These are phyloP conservation scores for Willisornis vidua DNA, from an alignment of 2,113 vertebrate genomes.

Conservation along the genomic window DNA sequence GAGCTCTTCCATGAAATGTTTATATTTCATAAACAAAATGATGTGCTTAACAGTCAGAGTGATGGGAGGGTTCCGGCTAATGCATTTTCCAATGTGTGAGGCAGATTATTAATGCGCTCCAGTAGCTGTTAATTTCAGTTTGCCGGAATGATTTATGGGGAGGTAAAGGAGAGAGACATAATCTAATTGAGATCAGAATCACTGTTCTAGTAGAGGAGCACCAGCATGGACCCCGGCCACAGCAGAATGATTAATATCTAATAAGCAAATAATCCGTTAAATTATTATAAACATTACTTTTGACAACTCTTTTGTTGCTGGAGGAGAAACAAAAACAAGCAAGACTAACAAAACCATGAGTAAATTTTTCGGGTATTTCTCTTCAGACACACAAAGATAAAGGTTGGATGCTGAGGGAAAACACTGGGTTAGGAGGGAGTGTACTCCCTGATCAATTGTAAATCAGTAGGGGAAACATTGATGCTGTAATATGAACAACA, in stretches of 20 bases:
- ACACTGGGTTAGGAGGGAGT: not conserved
- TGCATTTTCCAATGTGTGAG: conserved; percentile 91
- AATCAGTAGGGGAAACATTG: not conserved
- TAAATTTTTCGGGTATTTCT: not conserved
- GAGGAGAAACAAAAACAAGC: conserved; percentile 71
- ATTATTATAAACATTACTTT: conserved; percentile 93
- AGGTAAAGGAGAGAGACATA: conserved; percentile 92
- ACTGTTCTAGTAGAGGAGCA: conserved; percentile 89
- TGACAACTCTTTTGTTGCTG: conserved; percentile 83
- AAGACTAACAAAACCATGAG: not conserved
- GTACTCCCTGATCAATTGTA: not conserved
- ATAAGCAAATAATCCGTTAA: conserved; percentile 98
- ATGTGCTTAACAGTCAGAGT: conserved; percentile 91
- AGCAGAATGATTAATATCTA: conserved; percentile 95
- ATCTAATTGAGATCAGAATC: conserved; percentile 99
- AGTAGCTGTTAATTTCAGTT: conserved; percentile 99
- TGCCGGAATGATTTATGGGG: conserved; percentile 98
- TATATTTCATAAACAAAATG: conserved; percentile 96
- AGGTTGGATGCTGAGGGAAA: not conserved
- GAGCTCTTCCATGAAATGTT: conserved; percentile 90
- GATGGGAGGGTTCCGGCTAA: conserved; percentile 90
- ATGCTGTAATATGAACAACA: conserved; percentile 31
- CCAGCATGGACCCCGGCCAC: conserved; percentile 78
- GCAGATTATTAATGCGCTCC: conserved; percentile 99
- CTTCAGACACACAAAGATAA: not conserved